Percentiles rank a stretch among this genome's conserved stretches.
Evolutionary conservation across 35 echinoderm and acorn worm species (phyloP).

Genomic region (Hemicentrotus pulcherrimus): DNA sequence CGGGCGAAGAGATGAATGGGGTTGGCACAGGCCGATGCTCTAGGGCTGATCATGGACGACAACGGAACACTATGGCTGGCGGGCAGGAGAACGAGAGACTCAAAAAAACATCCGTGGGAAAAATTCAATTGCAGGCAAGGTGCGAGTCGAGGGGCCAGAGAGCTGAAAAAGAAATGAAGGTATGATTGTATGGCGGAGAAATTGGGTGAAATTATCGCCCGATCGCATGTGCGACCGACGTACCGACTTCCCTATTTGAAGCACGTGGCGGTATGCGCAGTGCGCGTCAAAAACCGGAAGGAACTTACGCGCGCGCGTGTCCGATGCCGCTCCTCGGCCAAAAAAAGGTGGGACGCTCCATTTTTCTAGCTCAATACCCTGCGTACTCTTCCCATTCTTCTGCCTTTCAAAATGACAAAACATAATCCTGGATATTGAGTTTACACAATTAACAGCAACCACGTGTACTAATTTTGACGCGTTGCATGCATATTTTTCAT

Average conservation of each 20-base stretch:
- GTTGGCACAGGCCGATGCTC: background rate
- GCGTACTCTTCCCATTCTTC: background rate
- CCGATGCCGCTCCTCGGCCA: background rate
- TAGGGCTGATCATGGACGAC: background rate
- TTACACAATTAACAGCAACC: slow-evolving; percentile 19
- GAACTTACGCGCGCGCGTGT: background rate
- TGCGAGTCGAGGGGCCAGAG: background rate
- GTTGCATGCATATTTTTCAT: background rate
- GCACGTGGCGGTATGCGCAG: background rate
- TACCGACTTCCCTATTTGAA: background rate
- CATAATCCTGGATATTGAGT: slow-evolving; percentile 1
- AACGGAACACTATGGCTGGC: background rate
- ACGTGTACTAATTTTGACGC: background rate
- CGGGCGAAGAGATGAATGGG: background rate
- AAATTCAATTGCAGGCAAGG: background rate
- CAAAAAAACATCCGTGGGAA: slow-evolving; percentile 1
- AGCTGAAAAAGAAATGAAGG: background rate
- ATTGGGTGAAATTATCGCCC: background rate
- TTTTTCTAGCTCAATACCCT: background rate
- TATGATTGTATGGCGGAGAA: background rate
- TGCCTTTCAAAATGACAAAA: background rate
- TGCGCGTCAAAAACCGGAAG: background rate
- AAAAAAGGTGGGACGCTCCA: background rate
- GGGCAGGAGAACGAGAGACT: background rate
- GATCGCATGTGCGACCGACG: background rate